Base-by-base conservation (phyloP, 2,113 vertebrate species). In the Callopanchax toddi region DNA sequence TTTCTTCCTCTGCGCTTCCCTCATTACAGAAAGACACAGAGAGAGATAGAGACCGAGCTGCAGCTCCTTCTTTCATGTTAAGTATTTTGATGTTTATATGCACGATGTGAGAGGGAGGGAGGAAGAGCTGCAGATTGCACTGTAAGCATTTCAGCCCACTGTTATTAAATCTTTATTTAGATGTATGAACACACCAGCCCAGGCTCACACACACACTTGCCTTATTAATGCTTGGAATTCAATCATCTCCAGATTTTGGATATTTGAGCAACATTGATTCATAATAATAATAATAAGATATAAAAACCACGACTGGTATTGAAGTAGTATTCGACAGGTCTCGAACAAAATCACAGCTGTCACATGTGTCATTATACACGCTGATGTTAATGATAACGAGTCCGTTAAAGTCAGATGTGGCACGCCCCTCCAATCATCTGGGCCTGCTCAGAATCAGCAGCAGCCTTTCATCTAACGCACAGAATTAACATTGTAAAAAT, bases 131-230 rank as follows among this genome's bases (percentile, higher is more conserved):
- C 60, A 78, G 79, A 89, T 50, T 87, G 89, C 83, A 84, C 75
- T 51, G 85, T 87, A 90, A 90, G 88, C 85, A 83, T 79, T 87
- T 86, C 63, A 59, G 71, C 57, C 60, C 60, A 60, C 25, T 67
- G 75, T 89, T 91, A 90, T 91, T 91, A 89, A 90, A 91, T 89
- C 86, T 91, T 86, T 88, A 86, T 91, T 87, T 91, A 91, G 86
- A 86, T 84, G 70, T 81, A 87, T 81, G 45, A 63, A 70, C 20
- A 42, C 20, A 81, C 64, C 34, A 46, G 79, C 57, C 58, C 66
- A 46, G 37, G 40, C 67, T 60, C 54, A 77, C 73, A 70, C 36
- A 80, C 83, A 75, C 76, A 66, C 69, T 80, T 62, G 63, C 79
- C 76, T 79, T 89, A 88, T 90, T 83, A 87, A 89, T 82, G 79